phyloP scores from a whole-genome alignment of 2,797 vertebrate species.

The Sylvia borin region DNA sequence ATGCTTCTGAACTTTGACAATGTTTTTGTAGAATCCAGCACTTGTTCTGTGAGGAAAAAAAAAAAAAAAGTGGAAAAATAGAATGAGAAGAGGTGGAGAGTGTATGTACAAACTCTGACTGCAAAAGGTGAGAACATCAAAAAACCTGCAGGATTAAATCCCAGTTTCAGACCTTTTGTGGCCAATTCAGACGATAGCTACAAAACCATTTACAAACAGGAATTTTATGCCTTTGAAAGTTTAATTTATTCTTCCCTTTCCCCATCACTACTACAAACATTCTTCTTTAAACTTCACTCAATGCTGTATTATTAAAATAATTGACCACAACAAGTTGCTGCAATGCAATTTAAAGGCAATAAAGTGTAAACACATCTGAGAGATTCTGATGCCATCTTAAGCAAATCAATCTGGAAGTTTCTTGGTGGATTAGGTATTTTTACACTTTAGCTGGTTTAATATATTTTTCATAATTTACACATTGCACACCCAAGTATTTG shows the following conservation, averaged over 20 bases:
- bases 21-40: constrained; percentile 91
- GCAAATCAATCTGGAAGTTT: background rate
- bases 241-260: background rate
- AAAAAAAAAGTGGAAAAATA: background rate
- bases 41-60: constrained; percentile 77
- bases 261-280: background rate
- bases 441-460: background rate
- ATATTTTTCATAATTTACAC: background rate
- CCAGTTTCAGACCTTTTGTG: background rate
- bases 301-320: background rate
- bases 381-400: background rate
- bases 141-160: background rate
- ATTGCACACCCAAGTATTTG: background rate
- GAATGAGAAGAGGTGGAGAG: background rate
- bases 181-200: background rate
- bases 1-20: constrained; percentile 95
- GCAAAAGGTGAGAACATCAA: background rate
- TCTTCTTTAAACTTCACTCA: background rate
- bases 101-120: background rate
- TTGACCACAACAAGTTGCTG: background rate
- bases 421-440: background rate
- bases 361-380: background rate
- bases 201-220: background rate
- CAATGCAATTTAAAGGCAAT: background rate
- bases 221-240: background rate